Evolutionary conservation across 2,888 invertebrate genomes (phyloP).

Genomic region (Allolobophora icterica): DNA sequence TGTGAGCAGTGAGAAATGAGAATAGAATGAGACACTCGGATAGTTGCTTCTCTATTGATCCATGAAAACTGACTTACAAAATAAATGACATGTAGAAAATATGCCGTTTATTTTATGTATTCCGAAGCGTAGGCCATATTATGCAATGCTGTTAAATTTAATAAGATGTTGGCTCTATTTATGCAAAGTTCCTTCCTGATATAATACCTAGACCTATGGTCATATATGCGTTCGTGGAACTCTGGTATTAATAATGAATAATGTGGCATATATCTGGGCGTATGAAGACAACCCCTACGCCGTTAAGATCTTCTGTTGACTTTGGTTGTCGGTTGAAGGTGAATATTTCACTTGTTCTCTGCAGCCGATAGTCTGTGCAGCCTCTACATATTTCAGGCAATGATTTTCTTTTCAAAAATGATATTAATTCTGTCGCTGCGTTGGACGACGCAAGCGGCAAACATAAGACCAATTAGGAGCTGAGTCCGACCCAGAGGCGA

Average conservation of each 20-base stretch:
- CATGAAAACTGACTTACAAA: not conserved
- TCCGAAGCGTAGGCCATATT: not conserved
- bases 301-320: not conserved
- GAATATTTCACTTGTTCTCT: not conserved
- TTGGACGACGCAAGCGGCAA: not conserved
- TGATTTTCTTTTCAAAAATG: not conserved
- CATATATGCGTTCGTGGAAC: not conserved
- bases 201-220: too few relatives aligned
- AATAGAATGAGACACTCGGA: not conserved
- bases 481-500: not conserved
- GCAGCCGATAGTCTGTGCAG: not conserved
- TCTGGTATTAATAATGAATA: not conserved
- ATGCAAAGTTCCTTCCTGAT: not conserved
- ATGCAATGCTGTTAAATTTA: not conserved
- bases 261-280: not conserved
- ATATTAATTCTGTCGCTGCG: not conserved
- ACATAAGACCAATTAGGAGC: not conserved
- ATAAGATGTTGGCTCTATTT: too few relatives aligned
- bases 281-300: not conserved
- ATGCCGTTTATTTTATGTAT: not conserved
- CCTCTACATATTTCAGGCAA: not conserved
- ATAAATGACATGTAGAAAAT: not conserved
- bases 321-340: not conserved
- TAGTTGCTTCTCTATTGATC: not conserved
- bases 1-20: not conserved